Conservation (phyloP, 2,888 invertebrate species). For the Parelbella ahira region DNA sequence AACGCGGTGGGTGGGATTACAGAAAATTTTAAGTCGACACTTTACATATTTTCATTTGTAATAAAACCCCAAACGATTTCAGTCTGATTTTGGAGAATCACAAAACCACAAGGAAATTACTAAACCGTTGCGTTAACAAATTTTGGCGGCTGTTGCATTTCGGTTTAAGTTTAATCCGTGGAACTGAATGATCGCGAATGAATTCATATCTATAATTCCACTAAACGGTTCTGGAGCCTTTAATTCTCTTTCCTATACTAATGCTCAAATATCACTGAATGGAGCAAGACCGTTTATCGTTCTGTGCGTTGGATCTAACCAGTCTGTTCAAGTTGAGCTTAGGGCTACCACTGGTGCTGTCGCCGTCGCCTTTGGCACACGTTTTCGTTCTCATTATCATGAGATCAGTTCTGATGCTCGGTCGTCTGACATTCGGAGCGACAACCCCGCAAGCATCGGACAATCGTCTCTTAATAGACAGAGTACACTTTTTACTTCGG, state of each 20-base stretch:
- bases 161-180: too few relatives aligned
- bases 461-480: constrained; percentile 89
- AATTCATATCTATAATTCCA: constrained; percentile 1
- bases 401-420: constrained; percentile 92
- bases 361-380: constrained; percentile 85
- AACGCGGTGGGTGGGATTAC: neutral
- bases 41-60: too few relatives aligned
- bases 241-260: constrained; percentile 21
- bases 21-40: too few relatives aligned
- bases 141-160: too few relatives aligned
- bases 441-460: constrained; percentile 94
- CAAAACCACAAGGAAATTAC: too few relatives aligned
- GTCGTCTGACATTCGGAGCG: constrained; percentile 92
- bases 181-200: too few relatives aligned
- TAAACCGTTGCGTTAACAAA: too few relatives aligned
- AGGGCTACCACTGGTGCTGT: constrained; percentile 78
- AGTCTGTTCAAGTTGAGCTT: constrained; percentile 73
- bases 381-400: constrained; percentile 93
- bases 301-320: constrained; percentile 64
- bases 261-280: constrained; percentile 66
- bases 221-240: constrained; percentile 9
- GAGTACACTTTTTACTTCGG: constrained; percentile 86
- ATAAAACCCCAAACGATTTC: too few relatives aligned
- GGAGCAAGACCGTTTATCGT: constrained; percentile 68
- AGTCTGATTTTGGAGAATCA: too few relatives aligned